Base-by-base conservation (phyloP, 2,888 invertebrate genomes). In the Philereme vetulata region DNA sequence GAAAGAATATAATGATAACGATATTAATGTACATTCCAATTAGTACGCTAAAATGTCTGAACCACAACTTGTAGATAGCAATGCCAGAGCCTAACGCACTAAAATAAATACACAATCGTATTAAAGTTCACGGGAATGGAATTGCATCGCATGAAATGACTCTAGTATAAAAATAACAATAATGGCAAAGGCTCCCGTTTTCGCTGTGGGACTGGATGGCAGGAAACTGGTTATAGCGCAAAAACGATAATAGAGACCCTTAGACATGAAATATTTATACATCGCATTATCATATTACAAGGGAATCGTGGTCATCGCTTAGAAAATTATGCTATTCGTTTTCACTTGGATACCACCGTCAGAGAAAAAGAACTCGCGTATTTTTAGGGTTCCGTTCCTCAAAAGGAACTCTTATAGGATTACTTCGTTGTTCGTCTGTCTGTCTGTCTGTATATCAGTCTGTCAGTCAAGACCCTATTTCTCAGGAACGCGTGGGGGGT, bases 241-340 rank as follows among this genome's bases (percentile, higher is more conserved):
- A 90, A 91, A 90, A 90, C 83, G 83, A 87, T 84, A 82, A 79
- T 82, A 86, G 84, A 82, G 80, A 78, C 73, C 78, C 78, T 76
- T 82, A 86, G 82, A 83, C 85, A 89, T 90, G 84, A 88, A 90
- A 90, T 88, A 90, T 89, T 88, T 90, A 90, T 90, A 87, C 82
- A 77, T 82, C 77, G 78, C 86, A 91, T 92, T 92, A 92, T 90
- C 90, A 92, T 92, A 91, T 89, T 90, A 91, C 92, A 89, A 75
- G 88, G 82, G 89, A 87, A 84, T 85, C 86, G 88, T 90, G 89
- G 87, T 85, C 84, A 86, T 86, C 82, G 88, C 81, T 86, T 86
- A 86, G 86, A 86, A 89, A 90, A 91, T 90, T 86, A 88, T 88
- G 81, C 86, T 84, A 80, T 88, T 85, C 85, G 80, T 88, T 91